Base-by-base conservation (phyloP, 2,113 vertebrate genomes). In the Larimichthys polyactis region DNA sequence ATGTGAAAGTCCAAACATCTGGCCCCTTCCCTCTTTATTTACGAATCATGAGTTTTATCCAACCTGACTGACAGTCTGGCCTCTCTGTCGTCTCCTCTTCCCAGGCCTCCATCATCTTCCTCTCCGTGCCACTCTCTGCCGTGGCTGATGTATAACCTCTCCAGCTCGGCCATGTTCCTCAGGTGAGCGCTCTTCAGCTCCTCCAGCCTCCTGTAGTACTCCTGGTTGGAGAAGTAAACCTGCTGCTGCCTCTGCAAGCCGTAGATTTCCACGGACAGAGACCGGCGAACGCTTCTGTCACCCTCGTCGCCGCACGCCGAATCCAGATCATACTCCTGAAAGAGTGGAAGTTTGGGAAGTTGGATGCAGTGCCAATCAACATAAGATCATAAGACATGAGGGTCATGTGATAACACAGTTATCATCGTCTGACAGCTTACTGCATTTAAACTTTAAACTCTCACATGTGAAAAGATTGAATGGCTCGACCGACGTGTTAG, bases 171-270 rank as follows among this genome's bases (percentile, higher is more conserved):
- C 95, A 98, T 97, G 66, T 95, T 96, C 80, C 96, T 93, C 87
- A 96, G 49, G 85, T 98, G 96, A 17, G 95, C 92, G 3, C 89
- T 93, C 92, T 97, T 97, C 84, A 99, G 78, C 79, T 96, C 96
- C 83, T 97, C 95, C 36, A 97, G 90, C 83, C 96, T 96, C 89
- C 89, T 85, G 93, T 97, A 97, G 93, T 98, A 98, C n/a, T 97
- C 96, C 82, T 94, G 93, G 88, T 98, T 96, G 74, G 97, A 96
- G 82, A 89, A 86, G 78, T 71, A 75, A 44, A 96, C 79, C 11
- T 92, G 91, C 84, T 92, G 64, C 74, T 91, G 85, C n/a, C 73
- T 81, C 10, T 89, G 90, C 79, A 88, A 14, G 0, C 91, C 89
- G 27, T 90, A 64, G 80, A 92, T 91, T 32, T 92, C 81, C 87